Evolutionary conservation across 37 sponge, comb jelly and placozoan genomes (phyloP).

Genomic region (Hormiphora californensis): DNA sequence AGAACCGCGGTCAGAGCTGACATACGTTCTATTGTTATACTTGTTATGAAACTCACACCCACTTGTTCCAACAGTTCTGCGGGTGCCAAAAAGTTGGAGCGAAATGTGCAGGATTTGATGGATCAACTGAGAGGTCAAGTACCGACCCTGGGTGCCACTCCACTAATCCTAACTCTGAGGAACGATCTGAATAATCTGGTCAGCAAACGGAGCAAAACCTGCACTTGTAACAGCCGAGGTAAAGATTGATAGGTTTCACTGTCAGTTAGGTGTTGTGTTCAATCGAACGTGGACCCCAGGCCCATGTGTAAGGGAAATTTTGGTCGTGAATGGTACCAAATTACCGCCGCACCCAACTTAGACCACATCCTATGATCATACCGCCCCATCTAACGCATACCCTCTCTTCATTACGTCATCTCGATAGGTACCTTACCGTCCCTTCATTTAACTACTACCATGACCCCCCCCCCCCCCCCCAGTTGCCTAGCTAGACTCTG

Average conservation of each 20-base stretch:
- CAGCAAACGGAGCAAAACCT: not conserved
- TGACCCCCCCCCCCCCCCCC: not conserved
- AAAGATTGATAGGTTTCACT: not conserved
- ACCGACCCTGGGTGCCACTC: not conserved
- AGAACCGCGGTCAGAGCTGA: too few species aligned
- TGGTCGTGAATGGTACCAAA: too few species aligned
- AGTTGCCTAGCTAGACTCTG: too few species aligned
- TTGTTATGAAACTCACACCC: not conserved
- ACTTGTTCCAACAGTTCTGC: not conserved
- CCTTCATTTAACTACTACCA: not conserved
- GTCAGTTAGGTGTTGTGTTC: too few species aligned
- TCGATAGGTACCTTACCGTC: not conserved
- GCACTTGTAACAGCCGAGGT: not conserved
- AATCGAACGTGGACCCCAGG: too few species aligned
- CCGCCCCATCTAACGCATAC: not conserved
- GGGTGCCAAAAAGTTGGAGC: not conserved
- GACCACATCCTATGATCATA: not conserved
- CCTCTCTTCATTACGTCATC: not conserved
- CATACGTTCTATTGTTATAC: not conserved
- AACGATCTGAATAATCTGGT: slow-evolving; percentile 18
- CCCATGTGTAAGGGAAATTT: too few species aligned
- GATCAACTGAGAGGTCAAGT: not conserved
- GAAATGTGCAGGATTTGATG: not conserved
- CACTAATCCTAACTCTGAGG: not conserved
- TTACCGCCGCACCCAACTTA: too few species aligned